Base-by-base conservation (phyloP, 1,140 invertebrate species). In the Calliopsis andreniformis region DNA sequence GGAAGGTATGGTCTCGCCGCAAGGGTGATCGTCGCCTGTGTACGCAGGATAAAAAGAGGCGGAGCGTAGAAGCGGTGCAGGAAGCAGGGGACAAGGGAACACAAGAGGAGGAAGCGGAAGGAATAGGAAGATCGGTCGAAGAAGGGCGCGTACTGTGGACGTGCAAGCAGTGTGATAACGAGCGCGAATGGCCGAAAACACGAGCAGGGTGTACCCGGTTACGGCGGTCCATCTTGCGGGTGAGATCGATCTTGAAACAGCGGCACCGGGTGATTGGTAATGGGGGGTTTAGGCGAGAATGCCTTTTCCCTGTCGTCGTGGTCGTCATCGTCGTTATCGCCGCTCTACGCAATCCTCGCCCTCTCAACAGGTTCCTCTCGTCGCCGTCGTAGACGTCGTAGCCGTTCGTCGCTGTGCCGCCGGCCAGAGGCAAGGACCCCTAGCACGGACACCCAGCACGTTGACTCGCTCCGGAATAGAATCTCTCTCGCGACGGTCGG, bases 281-380 rank as follows among this genome's bases (percentile, higher is more conserved):
- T 91, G 91, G 89, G 89, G 90, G 89, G 86, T 88, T 91, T 91
- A 86, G 90, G 89, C 90, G 89, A 91, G 89, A 88, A 91, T 92
- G 90, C 90, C 88, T 92, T 90, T 86, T 91, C 88, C 88, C 87
- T 89, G 88, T 90, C 87, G 82, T 84, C 82, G 70, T 61, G 86
- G 85, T 88, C 84, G 86, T 87, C 83, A 78, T 83, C 84, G 84
- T 83, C 82, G 86, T 84, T 80, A 63, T 72, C 81, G 77, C 78
- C 76, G 75, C 56, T 78, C 76, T 58, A 70, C 72, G 39, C 63
- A 45, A 55, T 78, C 49, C 47, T 67, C 64, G 45, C 43, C 32
- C 25, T 69, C 23, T 69, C 64, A 69, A 69, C 73, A 42, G 73
- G 53, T 69, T 49, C 73, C 23, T 18, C 20, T 42, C 63, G 76